Percentiles rank a stretch among this genome's conserved stretches.
phyloP scores from a whole-genome alignment of 2,888 invertebrate species.

The Microctonus aethiopoides region DNA sequence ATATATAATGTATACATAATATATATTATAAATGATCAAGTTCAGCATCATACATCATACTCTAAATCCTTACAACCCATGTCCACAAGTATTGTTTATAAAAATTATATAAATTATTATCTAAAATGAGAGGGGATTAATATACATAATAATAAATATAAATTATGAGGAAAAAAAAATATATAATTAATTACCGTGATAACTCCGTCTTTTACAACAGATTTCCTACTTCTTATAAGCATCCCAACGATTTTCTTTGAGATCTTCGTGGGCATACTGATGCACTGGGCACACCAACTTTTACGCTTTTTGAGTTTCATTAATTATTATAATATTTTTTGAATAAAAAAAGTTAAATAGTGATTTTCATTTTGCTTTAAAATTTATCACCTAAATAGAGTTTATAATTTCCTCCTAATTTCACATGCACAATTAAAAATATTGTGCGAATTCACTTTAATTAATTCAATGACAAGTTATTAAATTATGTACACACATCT shows the following conservation, averaged over 20 bases:
- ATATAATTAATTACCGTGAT: constrained; percentile 88
- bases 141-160: too few species aligned
- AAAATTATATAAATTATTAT: too few species aligned
- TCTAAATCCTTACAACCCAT: too few species aligned
- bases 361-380: constrained; percentile 1
- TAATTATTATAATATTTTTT: constrained; percentile 46
- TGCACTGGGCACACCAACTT: constrained; percentile 66
- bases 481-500: too few species aligned
- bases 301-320: constrained; percentile 67
- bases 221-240: constrained; percentile 87
- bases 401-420: neutral
- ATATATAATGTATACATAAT: too few species aligned
- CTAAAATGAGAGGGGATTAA: too few species aligned
- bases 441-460: neutral
- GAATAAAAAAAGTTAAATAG: neutral
- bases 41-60: too few species aligned
- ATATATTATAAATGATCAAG: too few species aligned
- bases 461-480: neutral
- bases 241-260: constrained; percentile 88
- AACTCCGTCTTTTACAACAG: constrained; percentile 88
- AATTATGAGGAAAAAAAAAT: constrained; percentile 47
- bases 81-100: too few species aligned
- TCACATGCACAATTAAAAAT: neutral
- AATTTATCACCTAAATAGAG: neutral
- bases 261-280: constrained; percentile 77